Evolutionary conservation across 1,140 invertebrate species (phyloP), one percentile per base, ranked within the genome.

Genomic region (Macrocentrus cingulum): DNA sequence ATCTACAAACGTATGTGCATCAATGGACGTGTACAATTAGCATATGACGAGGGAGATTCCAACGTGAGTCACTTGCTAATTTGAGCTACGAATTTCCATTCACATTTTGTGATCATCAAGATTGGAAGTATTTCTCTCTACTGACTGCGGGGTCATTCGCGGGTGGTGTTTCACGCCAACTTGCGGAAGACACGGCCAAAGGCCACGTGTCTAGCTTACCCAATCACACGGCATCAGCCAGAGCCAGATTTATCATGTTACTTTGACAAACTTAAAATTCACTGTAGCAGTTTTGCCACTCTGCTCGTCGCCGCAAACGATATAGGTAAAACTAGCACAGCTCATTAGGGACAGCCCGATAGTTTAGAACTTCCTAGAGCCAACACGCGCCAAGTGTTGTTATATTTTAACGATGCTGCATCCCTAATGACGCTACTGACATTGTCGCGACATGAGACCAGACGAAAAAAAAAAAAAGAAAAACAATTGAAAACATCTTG

Each of bases 331-430:
- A 42, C 5, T 45, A n/a, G 37, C 29, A 54, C 20, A 61, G 67
- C 72, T 76, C 72, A 75, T 76, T 76, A 76, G 74, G 73, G 71
- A 66, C 50, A 72, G 53, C 19, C 45, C 46, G 11, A 15, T 37
- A 45, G n/a, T 37, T 19, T 36, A n/a, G 45, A 22, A 66, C 66
- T 75, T 75, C 71, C 69, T 73, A 70, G 67, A 75, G 60, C 71
- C 72, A 71, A 60, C 72, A 67, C 42, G 44, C 60, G 61, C 61
- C 54, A 66, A 62, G 59, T 42, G 55, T 46, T 57, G 49, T 57
- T 46, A 58, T 36, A 16, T 44, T 19, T 18, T 19, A 7, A 19
- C 11, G 19, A 18, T 18, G 42, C 16, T 44, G 15, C 19, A 19
- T 7, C 22, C 42, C 42, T 44, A 44, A 44, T 18, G 42, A 44